phyloP scores from a whole-genome alignment of 2,888 invertebrate genomes.

The Melanchra persicariae region DNA sequence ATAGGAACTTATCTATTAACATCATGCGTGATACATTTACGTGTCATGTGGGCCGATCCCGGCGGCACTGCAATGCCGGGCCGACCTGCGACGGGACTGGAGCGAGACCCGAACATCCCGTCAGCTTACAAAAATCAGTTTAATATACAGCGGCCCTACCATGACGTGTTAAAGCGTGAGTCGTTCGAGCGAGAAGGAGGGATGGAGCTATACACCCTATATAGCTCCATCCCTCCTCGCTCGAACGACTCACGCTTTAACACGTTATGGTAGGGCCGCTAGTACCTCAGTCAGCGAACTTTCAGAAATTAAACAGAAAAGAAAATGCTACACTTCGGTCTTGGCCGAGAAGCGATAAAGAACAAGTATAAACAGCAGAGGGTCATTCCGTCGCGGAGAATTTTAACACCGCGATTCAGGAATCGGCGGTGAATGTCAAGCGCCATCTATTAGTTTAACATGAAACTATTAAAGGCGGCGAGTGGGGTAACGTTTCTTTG shows the following conservation, averaged over 20 bases:
- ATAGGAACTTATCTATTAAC: no score
- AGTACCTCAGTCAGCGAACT: neutral
- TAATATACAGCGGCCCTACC: no score
- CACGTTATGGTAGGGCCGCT: no score
- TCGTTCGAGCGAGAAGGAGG: no score
- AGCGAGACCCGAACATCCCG: neutral
- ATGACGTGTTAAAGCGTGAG: no score
- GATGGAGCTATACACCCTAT: no score
- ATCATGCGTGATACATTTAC: no score
- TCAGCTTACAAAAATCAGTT: neutral
- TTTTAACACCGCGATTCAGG: slow-evolving; percentile 31
- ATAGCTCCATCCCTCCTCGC: no score
- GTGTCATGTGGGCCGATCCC: no score
- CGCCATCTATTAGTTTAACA: slow-evolving; percentile 33
- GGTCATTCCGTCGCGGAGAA: slow-evolving; percentile 8
- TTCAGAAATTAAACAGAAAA: slow-evolving; percentile 43
- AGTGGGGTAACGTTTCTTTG: neutral
- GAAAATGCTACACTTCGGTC: slow-evolving; percentile 47
- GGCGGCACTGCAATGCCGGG: no score
- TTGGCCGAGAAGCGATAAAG: slow-evolving; percentile 29
- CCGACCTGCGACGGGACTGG: neutral
- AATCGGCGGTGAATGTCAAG: neutral
- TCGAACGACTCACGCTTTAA: no score
- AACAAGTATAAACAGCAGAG: fast-evolving
- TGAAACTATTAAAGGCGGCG: neutral